Percentiles rank a stretch among this genome's conserved stretches.
These are phyloP conservation scores for Troides helena DNA, from an alignment of 2,888 invertebrate species.

Conservation along the genomic window DNA sequence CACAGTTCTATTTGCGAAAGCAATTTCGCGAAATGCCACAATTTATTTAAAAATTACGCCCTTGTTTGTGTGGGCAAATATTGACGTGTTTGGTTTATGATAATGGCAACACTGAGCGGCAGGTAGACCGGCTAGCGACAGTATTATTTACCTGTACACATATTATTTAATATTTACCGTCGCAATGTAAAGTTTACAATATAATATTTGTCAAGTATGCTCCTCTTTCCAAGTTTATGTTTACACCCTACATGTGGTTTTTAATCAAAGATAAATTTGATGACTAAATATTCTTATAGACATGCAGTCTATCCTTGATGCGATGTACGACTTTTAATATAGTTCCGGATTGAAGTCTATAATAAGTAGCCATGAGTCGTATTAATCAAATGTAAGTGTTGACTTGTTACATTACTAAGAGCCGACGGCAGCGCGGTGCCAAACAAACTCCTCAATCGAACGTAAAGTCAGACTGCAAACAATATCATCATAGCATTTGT, in stretches of 20 bases:
- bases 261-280: constrained; percentile 76
- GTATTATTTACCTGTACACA: constrained; percentile 74
- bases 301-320: constrained; percentile 5
- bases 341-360: not conserved
- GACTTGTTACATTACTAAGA: constrained; percentile 51
- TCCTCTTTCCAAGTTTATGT: constrained; percentile 74
- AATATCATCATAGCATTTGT: constrained; percentile 79
- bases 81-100: constrained; percentile 81
- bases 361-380: constrained; percentile 40
- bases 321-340: not conserved
- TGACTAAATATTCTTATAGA: constrained; percentile 51
- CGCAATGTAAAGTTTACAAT: constrained; percentile 76
- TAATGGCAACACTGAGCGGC: constrained; percentile 77
- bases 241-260: constrained; percentile 69
- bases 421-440: constrained; percentile 48
- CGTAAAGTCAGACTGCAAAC: constrained; percentile 76
- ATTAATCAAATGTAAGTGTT: constrained; percentile 71
- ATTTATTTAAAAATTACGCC: constrained; percentile 81
- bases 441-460: constrained; percentile 76
- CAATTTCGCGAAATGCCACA: constrained; percentile 80
- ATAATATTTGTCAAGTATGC: constrained; percentile 78
- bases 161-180: constrained; percentile 78
- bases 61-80: constrained; percentile 80
- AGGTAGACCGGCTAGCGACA: constrained; percentile 72
- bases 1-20: constrained; percentile 77